These are phyloP conservation scores for Arizona elegans DNA, from an alignment of 2,113 vertebrate species.

Conservation along the genomic window DNA sequence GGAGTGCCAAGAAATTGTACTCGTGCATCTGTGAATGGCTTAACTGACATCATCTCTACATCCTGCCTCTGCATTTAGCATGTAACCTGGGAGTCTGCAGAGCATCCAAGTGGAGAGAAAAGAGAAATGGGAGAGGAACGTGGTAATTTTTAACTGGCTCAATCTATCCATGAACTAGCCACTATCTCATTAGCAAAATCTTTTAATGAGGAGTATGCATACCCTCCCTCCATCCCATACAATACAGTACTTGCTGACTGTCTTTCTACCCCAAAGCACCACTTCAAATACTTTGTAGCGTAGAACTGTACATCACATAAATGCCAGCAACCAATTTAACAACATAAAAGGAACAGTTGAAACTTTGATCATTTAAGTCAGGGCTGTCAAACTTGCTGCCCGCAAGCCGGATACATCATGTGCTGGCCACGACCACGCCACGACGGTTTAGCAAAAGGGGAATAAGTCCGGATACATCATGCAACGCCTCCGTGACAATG, in stretches of 20 bases:
- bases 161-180: background rate
- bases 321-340: background rate
- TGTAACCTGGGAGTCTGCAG: background rate
- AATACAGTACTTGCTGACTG: background rate
- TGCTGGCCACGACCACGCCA: too few species aligned
- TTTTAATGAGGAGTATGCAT: background rate
- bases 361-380: background rate
- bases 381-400: too few species aligned
- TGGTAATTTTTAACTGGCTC: background rate
- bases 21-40: background rate
- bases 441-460: too few species aligned
- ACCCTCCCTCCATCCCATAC: background rate
- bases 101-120: background rate
- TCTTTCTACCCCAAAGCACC: background rate
- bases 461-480: too few species aligned
- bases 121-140: background rate
- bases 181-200: too few species aligned
- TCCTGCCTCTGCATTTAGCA: background rate
- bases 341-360: background rate
- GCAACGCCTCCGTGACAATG: too few species aligned
- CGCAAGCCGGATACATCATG: too few species aligned
- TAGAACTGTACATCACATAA: background rate
- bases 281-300: background rate
- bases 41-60: background rate
- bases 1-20: background rate